Evolutionary conservation across 2,888 invertebrate species (phyloP).

Genomic region (Allophyes oxyacanthae): DNA sequence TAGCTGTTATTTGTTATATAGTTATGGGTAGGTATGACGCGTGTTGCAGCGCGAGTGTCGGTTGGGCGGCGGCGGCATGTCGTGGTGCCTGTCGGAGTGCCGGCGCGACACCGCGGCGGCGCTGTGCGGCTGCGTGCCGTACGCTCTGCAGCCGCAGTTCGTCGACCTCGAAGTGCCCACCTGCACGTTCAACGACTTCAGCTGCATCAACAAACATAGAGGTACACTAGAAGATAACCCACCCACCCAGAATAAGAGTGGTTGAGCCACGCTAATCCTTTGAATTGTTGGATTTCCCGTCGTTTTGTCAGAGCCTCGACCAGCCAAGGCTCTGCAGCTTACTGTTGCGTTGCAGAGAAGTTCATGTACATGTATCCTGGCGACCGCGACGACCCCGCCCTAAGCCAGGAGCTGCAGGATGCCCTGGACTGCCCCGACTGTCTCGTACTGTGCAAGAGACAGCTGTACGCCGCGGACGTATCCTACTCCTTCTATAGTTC

Average conservation of each 20-base stretch:
- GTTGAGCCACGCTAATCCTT: too few relatives aligned
- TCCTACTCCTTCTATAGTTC: constrained; percentile 32
- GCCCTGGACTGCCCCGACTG: constrained; percentile 67
- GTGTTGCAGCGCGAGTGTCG: constrained; percentile 39
- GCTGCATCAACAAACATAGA: constrained; percentile 50
- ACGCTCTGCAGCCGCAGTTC: constrained; percentile 31
- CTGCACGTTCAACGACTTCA: constrained; percentile 37
- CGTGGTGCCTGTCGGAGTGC: constrained; percentile 89
- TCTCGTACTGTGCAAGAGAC: constrained; percentile 62
- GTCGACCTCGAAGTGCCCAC: constrained; percentile 1
- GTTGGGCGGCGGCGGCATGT: constrained; percentile 71
- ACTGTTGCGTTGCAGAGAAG: constrained; percentile 65
- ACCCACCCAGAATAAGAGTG: too few relatives aligned
- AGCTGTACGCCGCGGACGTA: constrained; percentile 49
- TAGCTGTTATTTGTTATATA: too few relatives aligned
- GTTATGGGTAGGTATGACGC: too few relatives aligned
- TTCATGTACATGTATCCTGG: constrained; percentile 66
- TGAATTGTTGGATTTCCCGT: too few relatives aligned
- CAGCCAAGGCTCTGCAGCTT: not conserved
- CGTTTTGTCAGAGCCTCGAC: too few relatives aligned
- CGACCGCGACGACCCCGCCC: constrained; percentile 29
- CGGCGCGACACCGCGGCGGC: constrained; percentile 79
- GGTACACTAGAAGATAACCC: too few relatives aligned
- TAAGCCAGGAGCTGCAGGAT: constrained; percentile 66
- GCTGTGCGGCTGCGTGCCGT: constrained; percentile 83